Evolutionary conservation across 2,797 vertebrate genomes (phyloP), one percentile per base, ranked within the genome.

Genomic region (Diceros bicornis): DNA sequence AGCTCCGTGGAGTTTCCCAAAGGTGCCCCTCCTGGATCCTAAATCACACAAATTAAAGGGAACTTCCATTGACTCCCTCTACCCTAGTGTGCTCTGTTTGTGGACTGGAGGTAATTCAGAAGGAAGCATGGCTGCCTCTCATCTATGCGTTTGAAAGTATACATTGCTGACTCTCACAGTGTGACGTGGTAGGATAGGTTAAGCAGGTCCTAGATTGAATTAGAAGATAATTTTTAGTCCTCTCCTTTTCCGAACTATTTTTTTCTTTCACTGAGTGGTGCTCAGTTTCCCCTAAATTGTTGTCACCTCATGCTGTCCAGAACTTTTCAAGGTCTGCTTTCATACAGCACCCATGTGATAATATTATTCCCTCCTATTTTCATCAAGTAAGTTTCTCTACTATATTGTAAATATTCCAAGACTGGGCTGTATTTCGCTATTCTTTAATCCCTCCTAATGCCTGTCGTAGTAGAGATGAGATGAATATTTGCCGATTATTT

Each of bases 11-110:
- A 25, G 7, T 72, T 44, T 44, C 37, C 29, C 47, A 10, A 64
- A 50, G 2, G 1, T 61, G 17, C 2, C 1, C 14, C 7, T 27
- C 1, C 17, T 14, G 21, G 3, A 62, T 41, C 41, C 57, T 14
- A 4, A 17, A 21, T 59, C 25, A 55, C 1, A 34, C 18, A 12
- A 32, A 23, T 21, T 27, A 44, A 23, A 29, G 29, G 41, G 50
- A 37, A 61, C 29, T 47, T 59, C 32, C 50, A 17, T 17, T 66
- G 4, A 7, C 2, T 47, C 23, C 7, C 8, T n/a, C 23, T 9
- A 20, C 12, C 25, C n/a, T 64, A 3, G 0, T 20, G 47, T 6
- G 44, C 21, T 59, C n/a, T 34, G 6, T 44, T 64, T 85, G n/a
- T 6, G 52, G 50, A 25, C 16, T 16, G 21, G 34, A 41, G 47